Base-by-base conservation (phyloP, 2,113 vertebrate genomes). In the Azemiops feae region DNA sequence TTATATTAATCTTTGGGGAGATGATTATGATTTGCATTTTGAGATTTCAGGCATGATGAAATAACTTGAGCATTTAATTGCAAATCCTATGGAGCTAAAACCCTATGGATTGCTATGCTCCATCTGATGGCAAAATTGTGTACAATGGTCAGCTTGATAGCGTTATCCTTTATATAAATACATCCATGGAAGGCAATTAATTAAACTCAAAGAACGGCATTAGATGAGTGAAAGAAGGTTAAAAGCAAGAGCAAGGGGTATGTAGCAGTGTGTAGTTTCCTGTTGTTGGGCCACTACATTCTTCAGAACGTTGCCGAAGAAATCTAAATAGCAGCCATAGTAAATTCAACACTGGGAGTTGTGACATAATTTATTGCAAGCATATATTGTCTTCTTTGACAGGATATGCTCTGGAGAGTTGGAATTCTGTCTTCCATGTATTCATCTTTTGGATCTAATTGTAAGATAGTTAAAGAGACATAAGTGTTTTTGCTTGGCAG, bases 361-460 rank as follows among this genome's bases (percentile, higher is more conserved):
- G 1, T n/a, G 54, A 86, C 87, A 23, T 85, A 8, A 39, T 94
- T 92, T 3, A 69, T 25, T 88, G 6, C 20, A 47, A n/a, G 64
- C 94, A 89, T 45, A 53, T 91, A 4, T 57, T 89, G 3, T 91
- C 54, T 58, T 93, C 47, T 90, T 47, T 95, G 91, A 58, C 57
- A 89, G 1, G 22, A 39, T 47, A 58, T 93, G 58, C 43, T 92
- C 14, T 12, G 54, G 5, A 11, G 43, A 60, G 55, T 27, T 54
- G 81, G 88, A 93, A 30, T 89, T 92, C 27, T 87, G 81, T 20
- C 3, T 1, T 0, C 92, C 74, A 3, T 90, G 34, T 0, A 58
- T 60, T 92, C 92, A 95, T 88, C 52, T 93, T 88, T 81, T 90
- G 0, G 89, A 16, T 91, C 92, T 94, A 93, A 93, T 93, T 94